These are phyloP conservation scores for Agrilus cyanescens DNA, from an alignment of 2,888 invertebrate genomes.

Conservation along the genomic window DNA sequence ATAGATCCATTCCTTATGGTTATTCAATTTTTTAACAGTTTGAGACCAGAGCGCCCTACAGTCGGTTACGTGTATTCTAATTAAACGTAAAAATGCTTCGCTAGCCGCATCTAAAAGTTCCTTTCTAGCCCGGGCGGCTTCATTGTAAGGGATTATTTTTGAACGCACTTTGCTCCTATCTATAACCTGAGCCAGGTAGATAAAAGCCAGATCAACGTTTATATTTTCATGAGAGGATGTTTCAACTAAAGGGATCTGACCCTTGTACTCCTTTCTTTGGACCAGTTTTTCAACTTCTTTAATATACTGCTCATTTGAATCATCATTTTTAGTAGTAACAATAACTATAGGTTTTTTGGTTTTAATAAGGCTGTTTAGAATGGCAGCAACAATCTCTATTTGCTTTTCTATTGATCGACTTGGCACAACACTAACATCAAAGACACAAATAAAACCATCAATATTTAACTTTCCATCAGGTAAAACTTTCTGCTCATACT, in stretches of 20 bases:
- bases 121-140: constrained; percentile 75
- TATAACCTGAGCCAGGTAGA: constrained; percentile 81
- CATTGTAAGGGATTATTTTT: constrained; percentile 61
- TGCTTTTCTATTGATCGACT: constrained; percentile 85
- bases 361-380: constrained; percentile 76
- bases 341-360: constrained; percentile 91
- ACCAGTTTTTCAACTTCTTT: constrained; percentile 83
- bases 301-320: constrained; percentile 74
- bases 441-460: constrained; percentile 91
- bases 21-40: constrained; percentile 72
- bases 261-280: constrained; percentile 83
- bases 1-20: constrained; percentile 80
- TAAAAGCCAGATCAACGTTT: constrained; percentile 86
- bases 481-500: constrained; percentile 86
- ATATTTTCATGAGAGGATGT: constrained; percentile 94
- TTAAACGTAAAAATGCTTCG: constrained; percentile 79
- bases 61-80: constrained; percentile 72
- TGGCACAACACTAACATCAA: constrained; percentile 90
- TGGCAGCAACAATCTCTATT: constrained; percentile 73
- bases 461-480: constrained; percentile 86
- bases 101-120: constrained; percentile 83
- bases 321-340: constrained; percentile 93
- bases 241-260: constrained; percentile 79
- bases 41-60: constrained; percentile 79
- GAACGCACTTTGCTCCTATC: constrained; percentile 73